Conservation (phyloP, 2,888 invertebrate species). For the Dynastes grantii region DNA sequence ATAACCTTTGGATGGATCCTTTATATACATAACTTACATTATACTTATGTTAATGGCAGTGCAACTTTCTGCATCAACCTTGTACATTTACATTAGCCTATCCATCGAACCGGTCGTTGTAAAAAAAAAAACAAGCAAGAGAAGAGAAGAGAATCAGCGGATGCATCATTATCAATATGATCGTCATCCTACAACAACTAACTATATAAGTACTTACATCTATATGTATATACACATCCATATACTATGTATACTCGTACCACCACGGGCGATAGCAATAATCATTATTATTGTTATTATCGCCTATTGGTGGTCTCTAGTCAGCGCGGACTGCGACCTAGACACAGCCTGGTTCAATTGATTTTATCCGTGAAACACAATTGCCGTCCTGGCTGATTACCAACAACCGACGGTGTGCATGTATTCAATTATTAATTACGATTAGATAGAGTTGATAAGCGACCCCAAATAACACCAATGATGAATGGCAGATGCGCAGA, state of each 20-base stretch:
- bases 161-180: slow-evolving; percentile 18
- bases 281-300: slow-evolving; percentile 36
- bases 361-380: slow-evolving; percentile 52
- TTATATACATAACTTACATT: no score
- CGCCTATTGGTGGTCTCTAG: slow-evolving; percentile 29
- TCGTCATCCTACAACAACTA: slow-evolving; percentile 6
- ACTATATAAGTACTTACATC: slow-evolving; percentile 3
- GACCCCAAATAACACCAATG: not conserved
- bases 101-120: no score
- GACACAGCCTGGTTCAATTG: slow-evolving; percentile 54
- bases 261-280: not conserved
- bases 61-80: no score
- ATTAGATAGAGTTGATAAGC: slow-evolving; percentile 12
- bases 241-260: not conserved
- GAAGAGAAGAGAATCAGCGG: slow-evolving; percentile 1
- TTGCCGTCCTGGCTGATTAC: not conserved
- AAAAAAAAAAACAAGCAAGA: not conserved
- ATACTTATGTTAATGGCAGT: no score
- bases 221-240: no score
- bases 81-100: no score
- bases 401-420: not conserved
- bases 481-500: not conserved
- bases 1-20: no score
- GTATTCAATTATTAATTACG: slow-evolving; percentile 5
- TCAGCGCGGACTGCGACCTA: slow-evolving; percentile 25